Evolutionary conservation across 2,113 vertebrate genomes (phyloP).

Genomic region (Xiphias gladius): DNA sequence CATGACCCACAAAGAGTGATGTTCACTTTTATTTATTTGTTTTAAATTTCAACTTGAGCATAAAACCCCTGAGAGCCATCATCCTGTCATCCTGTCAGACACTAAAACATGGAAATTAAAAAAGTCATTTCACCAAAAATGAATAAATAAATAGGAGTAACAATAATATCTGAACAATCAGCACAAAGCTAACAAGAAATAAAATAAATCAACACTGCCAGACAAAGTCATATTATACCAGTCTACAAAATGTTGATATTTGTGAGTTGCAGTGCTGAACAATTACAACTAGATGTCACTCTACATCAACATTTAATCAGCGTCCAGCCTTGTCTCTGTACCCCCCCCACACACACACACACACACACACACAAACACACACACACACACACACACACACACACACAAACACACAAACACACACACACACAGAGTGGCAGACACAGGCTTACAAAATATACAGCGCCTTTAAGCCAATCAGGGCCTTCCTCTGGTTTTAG

Average conservation of each 20-base stretch:
- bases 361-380: constrained; percentile 20
- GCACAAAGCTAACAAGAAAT: background rate
- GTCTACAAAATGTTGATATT: background rate
- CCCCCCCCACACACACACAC: background rate
- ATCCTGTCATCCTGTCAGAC: background rate
- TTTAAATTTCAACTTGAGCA: too few relatives aligned
- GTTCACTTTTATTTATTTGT: too few relatives aligned
- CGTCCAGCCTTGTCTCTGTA: background rate
- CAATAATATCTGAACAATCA: background rate
- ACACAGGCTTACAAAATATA: constrained; percentile 21
- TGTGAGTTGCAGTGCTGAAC: constrained; percentile 34
- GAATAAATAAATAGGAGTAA: background rate
- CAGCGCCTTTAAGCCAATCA: constrained; percentile 44
- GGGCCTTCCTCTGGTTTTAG: constrained; percentile 33
- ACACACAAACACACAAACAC: background rate
- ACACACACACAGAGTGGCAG: constrained; percentile 4
- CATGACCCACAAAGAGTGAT: background rate
- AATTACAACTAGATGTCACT: constrained; percentile 69
- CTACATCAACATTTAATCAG: constrained; percentile 49
- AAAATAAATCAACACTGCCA: background rate
- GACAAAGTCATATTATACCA: background rate
- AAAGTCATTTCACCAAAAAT: background rate
- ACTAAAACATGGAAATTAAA: background rate
- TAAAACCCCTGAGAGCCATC: too few relatives aligned
- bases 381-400: background rate